Base-by-base conservation (phyloP, 2,888 invertebrate species). In the Beris chalybata region DNA sequence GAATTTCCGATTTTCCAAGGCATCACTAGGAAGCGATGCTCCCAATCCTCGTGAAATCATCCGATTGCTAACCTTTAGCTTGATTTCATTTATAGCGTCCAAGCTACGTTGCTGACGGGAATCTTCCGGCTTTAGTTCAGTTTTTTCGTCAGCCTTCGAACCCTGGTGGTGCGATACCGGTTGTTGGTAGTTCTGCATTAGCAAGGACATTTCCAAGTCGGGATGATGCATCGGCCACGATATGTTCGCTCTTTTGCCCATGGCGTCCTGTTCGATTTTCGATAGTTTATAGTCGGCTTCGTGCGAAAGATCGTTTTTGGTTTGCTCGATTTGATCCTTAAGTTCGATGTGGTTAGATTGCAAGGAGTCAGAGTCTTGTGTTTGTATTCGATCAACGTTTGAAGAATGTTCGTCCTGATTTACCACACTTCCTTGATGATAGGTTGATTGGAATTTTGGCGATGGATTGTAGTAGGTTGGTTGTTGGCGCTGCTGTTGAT, bases 211-310 rank as follows among this genome's bases (percentile, higher is more conserved):
- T 31, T 67, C 43, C n/a, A 6, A 61, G 11, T 64, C 56, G 4
- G 56, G 59, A 11, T 67, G 48, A 6, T 50, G 48, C 11, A 61
- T 13, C 5, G 63, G 58, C 65, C 54, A 67, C 13, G 47, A 31
- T 0, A 32, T 29, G 44, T 52, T 63, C 0, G 38, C 32, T 15
- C 38, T 11, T 15, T 64, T 64, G 9, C 32, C 68, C 64, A 68
- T 64, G 0, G 74, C 74, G 13, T 80, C 81, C 70, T 80, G 80
- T 65, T 80, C 81, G 6, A 75, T 70, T 70, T 79, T 80, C 0
- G 80, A 81, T 1, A 81, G 71, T 65, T 80, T 80, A 56, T 80
- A 81, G 71, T 81, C 73, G 48, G 81, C 80, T 70, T 80, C 80
- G 48, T 80, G 79, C 0, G 76, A 76, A 0, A 81, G 71, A 72